phyloP scores from a whole-genome alignment of 2,113 vertebrate genomes.

The Sebastes schlegelii region DNA sequence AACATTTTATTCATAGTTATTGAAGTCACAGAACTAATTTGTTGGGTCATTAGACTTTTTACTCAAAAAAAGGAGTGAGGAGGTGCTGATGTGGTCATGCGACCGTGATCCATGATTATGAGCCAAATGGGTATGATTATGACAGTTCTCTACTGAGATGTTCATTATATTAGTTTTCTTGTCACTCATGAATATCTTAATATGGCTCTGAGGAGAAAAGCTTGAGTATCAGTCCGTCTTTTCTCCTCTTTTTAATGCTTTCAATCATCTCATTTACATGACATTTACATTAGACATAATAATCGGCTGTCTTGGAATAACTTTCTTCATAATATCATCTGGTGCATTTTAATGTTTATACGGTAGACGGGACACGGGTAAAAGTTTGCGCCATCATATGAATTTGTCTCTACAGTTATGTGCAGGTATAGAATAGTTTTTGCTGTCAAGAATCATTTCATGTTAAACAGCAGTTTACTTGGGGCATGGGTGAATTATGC shows the following conservation, averaged over 20 bases:
- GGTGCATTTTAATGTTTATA: neutral
- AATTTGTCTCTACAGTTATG: neutral
- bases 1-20: neutral
- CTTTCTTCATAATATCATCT: neutral
- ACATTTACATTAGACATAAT: conserved; percentile 6
- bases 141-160: neutral
- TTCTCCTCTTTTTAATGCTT: neutral
- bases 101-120: neutral
- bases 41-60: neutral
- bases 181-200: neutral
- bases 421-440: neutral
- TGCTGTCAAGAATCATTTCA: neutral
- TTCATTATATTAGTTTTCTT: neutral
- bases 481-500: neutral
- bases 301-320: neutral
- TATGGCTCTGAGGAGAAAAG: neutral
- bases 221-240: neutral
- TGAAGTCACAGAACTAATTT: neutral
- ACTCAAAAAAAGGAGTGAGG: neutral
- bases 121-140: neutral
- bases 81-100: neutral
- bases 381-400: too few species aligned
- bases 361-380: neutral
- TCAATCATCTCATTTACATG: conserved; percentile 11
- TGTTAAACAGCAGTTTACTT: neutral